These are phyloP conservation scores for Caenorhabditis sinica DNA, from an alignment of 2,888 invertebrate genomes.

Conservation along the genomic window DNA sequence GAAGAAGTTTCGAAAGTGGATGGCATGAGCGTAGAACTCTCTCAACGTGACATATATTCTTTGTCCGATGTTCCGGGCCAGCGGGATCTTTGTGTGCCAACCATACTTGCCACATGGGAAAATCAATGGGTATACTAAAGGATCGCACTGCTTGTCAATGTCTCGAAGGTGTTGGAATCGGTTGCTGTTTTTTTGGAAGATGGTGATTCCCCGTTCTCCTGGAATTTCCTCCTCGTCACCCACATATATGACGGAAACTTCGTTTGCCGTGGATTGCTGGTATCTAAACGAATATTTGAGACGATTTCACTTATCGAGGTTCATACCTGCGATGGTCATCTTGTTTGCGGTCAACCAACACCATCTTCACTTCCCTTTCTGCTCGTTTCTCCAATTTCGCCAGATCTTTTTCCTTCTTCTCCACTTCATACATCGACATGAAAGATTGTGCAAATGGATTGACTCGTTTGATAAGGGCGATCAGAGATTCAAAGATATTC, in stretches of 20 bases:
- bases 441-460: slow-evolving; percentile 48
- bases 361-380: slow-evolving; percentile 1
- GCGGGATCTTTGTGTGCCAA: slow-evolving; percentile 66
- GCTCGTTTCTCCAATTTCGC: background rate
- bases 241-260: slow-evolving; percentile 75
- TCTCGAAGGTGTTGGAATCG: slow-evolving; percentile 79
- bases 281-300: background rate
- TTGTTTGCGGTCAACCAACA: background rate
- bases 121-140: slow-evolving; percentile 84
- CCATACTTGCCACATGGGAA: slow-evolving; percentile 78
- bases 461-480: slow-evolving; percentile 16
- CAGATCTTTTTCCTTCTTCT: slow-evolving; percentile 7
- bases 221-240: slow-evolving; percentile 65
- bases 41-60: slow-evolving; percentile 54
- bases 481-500: slow-evolving; percentile 40
- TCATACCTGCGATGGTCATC: background rate
- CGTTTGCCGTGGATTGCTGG: slow-evolving; percentile 22
- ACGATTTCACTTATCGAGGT: background rate
- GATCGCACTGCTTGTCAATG: slow-evolving; percentile 82
- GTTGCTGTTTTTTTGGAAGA: slow-evolving; percentile 76
- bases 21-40: slow-evolving; percentile 34
- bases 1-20: slow-evolving; percentile 34
- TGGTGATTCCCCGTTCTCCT: slow-evolving; percentile 80
- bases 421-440: slow-evolving; percentile 49
- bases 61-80: slow-evolving; percentile 15